Evolutionary conservation across 2,888 invertebrate species (phyloP), one percentile per base, ranked within the genome.

Genomic region (Drosophila affinis): DNA sequence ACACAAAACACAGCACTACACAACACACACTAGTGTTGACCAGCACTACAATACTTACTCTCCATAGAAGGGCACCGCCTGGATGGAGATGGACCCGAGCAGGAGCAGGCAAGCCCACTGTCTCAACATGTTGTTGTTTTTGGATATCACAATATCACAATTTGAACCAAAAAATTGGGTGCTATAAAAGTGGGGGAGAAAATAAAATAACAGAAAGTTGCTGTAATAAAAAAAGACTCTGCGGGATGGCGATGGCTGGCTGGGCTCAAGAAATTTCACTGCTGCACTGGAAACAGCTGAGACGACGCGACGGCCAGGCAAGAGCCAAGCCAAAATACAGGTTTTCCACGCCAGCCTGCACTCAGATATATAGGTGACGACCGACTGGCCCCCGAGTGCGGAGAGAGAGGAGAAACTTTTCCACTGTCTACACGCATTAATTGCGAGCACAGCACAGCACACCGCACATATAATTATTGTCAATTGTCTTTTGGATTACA

Each of bases 41-140:
- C 14, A 18, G 48, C 45, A 18, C 21, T 34, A 5, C 2, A 7
- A 24, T 74, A 86, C 86, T 86, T 76, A 86, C 86, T 88, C 87
- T 80, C 78, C 77, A 61, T 88, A 86, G 65, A 75, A 86, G n/a
- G 86, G 86, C 14, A 64, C 72, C 47, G 88, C 88, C 48, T 76
- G 78, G 34, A 53, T 62, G 46, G 61, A 57, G 48, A 74, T 39
- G 39, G 39, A 65, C 70, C 76, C 75, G 64, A 88, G 56, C 54
- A 87, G 76, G 72, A 86, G 69, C 61, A 86, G 73, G 34, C 73
- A 78, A 29, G 78, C 82, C 82, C 85, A 88, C 32, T 79, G 71
- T 72, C 68, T 64, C 55, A 73, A 44, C 84, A 88, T 88, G 70
- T 75, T 76, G n/a, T 52, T 54, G 48, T 78, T 76, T 12, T 55